A percentile compares a stretch with the other conserved stretches of the same genome.
phyloP scores from a whole-genome alignment of 2,797 vertebrate genomes.

The Cyprinodon diabolis region DNA sequence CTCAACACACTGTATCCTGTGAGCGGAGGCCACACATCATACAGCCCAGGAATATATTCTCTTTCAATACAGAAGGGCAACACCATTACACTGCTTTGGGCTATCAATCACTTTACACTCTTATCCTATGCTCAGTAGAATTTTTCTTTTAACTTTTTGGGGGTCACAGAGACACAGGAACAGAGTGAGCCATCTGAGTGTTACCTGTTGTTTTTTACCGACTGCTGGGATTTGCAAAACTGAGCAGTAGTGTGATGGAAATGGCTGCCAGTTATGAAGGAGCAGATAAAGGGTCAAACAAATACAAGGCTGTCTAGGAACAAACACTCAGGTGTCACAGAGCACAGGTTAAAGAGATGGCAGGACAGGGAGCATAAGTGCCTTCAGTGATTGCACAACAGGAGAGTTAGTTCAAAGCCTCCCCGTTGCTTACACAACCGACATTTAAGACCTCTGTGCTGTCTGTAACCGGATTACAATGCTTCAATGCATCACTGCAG shows the following conservation, averaged over 20 bases:
- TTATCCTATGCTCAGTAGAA: conserved; percentile 28
- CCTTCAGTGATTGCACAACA: conserved; percentile 58
- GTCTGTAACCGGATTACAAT: conserved; percentile 36
- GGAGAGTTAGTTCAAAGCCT: conserved; percentile 63
- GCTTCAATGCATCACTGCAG: neutral
- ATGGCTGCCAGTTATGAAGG: conserved; percentile 57
- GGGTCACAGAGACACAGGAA: conserved; percentile 66
- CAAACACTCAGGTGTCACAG: conserved; percentile 60
- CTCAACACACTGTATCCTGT: conserved; percentile 15
- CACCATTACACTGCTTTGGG: conserved; percentile 56
- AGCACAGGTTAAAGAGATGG: conserved; percentile 61
- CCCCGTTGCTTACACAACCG: conserved; percentile 59
- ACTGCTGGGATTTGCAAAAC: conserved; percentile 20
- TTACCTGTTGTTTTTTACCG: conserved; percentile 67
- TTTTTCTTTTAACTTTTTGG: conserved; percentile 71
- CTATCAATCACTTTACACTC: conserved; percentile 62
- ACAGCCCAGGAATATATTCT: conserved; percentile 64
- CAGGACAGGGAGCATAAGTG: conserved; percentile 45
- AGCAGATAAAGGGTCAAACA: conserved; percentile 61
- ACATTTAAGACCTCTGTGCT: conserved; percentile 54
- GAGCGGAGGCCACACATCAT: conserved; percentile 56
- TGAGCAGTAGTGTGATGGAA: conserved; percentile 25
- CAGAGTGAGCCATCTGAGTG: conserved; percentile 60
- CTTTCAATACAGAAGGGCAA: conserved; percentile 53
- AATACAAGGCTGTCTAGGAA: conserved; percentile 67